phyloP scores from a whole-genome alignment of 2,113 vertebrate species.

The Theristicus caerulescens region DNA sequence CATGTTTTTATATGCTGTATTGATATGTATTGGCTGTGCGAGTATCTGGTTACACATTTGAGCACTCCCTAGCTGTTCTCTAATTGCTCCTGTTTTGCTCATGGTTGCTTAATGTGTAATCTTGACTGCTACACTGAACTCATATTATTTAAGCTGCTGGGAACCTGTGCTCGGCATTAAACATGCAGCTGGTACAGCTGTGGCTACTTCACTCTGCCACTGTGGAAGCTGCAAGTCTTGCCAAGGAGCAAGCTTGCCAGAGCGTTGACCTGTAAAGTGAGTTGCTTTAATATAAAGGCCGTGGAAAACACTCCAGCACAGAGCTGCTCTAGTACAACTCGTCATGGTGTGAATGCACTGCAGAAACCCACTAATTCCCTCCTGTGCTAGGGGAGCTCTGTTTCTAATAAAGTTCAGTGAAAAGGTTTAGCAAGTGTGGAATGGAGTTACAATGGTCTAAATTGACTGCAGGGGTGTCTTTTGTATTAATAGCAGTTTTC shows the following conservation, averaged over 20 bases:
- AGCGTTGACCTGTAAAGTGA: conserved; percentile 15
- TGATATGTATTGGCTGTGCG: conserved; percentile 49
- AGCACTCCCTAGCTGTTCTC: conserved; percentile 34
- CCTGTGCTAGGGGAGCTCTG: background rate
- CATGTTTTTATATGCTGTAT: conserved; percentile 26
- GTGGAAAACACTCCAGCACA: background rate
- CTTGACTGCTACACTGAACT: conserved; percentile 1
- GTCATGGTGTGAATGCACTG: background rate
- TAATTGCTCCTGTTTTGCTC: conserved; percentile 58
- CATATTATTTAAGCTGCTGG: background rate
- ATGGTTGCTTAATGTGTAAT: conserved; percentile 26
- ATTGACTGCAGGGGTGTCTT: background rate
- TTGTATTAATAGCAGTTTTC: background rate
- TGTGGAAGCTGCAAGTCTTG: background rate
- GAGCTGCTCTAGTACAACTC: background rate
- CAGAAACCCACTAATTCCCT: background rate
- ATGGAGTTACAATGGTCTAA: background rate
- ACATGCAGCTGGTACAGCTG: conserved; percentile 35
- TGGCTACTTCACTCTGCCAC: conserved; percentile 7
- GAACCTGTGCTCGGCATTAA: background rate
- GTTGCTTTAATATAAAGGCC: background rate
- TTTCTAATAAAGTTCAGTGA: background rate
- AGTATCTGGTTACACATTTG: conserved; percentile 33
- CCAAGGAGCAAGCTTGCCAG: background rate
- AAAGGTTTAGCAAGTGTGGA: conserved; percentile 29